Conservation (phyloP, 2,888 invertebrate genomes). For the Chydorus sphaericus region DNA sequence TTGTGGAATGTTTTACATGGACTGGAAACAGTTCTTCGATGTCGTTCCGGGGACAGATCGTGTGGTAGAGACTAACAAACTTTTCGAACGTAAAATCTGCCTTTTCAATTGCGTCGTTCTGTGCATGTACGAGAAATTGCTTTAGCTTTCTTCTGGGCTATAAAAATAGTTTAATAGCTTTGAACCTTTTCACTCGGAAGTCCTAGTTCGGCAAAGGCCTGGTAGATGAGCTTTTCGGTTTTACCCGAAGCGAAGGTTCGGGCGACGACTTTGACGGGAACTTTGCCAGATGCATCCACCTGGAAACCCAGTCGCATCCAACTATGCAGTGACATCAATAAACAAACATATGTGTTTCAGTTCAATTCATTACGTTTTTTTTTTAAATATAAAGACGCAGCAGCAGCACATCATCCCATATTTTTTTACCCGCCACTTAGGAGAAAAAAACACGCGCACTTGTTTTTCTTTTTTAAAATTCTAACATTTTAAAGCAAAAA, state of each 20-base stretch:
- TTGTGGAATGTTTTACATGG: too few species aligned
- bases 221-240: constrained; percentile 95
- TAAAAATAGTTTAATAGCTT: neutral
- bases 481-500: too few species aligned
- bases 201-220: constrained; percentile 82
- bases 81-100: constrained; percentile 95
- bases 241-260: constrained; percentile 98
- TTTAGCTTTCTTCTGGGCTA: neutral
- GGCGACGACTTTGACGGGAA: constrained; percentile 91
- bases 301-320: constrained; percentile 96
- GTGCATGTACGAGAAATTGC: constrained; percentile 23
- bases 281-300: constrained; percentile 85
- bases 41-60: constrained; percentile 96
- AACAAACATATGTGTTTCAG: too few species aligned
- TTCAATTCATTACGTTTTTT: too few species aligned
- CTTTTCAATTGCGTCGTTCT: constrained; percentile 87
- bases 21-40: constrained; percentile 90
- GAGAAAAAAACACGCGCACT: too few species aligned
- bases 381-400: too few species aligned
- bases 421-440: too few species aligned
- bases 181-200: constrained; percentile 74
- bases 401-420: too few species aligned
- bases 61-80: constrained; percentile 94
- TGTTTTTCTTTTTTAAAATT: too few species aligned
- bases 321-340: too few species aligned